Percentiles rank a stretch among this genome's conserved stretches.
phyloP scores from a whole-genome alignment of 2,888 invertebrate genomes.

The Brachynemurus nebulosus region DNA sequence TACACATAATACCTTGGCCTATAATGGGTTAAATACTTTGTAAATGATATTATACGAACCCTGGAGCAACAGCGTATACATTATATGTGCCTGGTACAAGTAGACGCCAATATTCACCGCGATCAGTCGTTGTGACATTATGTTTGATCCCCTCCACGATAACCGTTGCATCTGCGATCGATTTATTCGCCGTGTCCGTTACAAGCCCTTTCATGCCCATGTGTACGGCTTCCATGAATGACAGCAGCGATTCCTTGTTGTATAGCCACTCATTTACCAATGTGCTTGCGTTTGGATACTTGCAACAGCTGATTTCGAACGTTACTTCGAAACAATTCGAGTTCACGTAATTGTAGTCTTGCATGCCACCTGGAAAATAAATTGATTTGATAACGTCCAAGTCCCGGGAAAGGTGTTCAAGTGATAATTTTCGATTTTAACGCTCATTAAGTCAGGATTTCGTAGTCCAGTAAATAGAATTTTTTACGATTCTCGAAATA shows the following conservation, averaged over 20 bases:
- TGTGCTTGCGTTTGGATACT: conserved; percentile 64
- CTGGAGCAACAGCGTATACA: conserved; percentile 55
- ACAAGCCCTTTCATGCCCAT: conserved; percentile 58
- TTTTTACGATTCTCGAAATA: too few relatives aligned
- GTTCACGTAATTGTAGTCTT: conserved; percentile 92
- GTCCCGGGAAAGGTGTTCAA: background rate
- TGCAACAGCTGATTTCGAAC: conserved; percentile 91
- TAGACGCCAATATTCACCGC: conserved; percentile 91
- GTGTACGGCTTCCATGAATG: conserved; percentile 71
- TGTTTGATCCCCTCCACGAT: conserved; percentile 66
- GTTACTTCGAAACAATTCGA: conserved; percentile 96
- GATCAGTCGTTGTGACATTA: conserved; percentile 57
- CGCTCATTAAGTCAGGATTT: too few relatives aligned
- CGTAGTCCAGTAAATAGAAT: too few relatives aligned
- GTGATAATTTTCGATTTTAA: too few relatives aligned
- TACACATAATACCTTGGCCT: too few relatives aligned
- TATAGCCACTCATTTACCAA: conserved; percentile 67
- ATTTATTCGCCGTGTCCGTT: conserved; percentile 42
- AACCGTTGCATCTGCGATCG: conserved; percentile 61
- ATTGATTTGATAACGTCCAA: too few relatives aligned
- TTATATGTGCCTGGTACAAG: conserved; percentile 76
- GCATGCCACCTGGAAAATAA: conserved; percentile 72
- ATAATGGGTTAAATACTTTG: too few relatives aligned
- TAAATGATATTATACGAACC: too few relatives aligned
- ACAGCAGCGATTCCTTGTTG: conserved; percentile 73